Evolutionary conservation across 2,113 vertebrate species (phyloP).

Genomic region (Neotragus moschatus): DNA sequence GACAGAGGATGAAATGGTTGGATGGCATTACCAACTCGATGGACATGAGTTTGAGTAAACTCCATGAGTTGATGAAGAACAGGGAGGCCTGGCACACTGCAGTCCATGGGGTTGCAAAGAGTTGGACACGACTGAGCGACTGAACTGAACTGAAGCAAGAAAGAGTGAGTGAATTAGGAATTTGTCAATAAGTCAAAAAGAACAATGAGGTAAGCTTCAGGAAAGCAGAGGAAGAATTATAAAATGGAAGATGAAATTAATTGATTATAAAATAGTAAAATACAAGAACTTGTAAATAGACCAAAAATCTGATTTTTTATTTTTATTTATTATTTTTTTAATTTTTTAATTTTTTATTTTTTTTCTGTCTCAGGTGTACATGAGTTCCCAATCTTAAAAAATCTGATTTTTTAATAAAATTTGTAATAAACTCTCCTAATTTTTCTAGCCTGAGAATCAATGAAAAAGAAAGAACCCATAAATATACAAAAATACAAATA

Average conservation of each 20-base stretch:
- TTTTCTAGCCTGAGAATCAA: background rate
- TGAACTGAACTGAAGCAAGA: background rate
- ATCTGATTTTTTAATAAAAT: background rate
- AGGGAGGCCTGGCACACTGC: background rate
- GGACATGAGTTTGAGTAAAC: no score
- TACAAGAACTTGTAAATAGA: background rate
- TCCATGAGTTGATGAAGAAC: no score
- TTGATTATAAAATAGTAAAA: background rate
- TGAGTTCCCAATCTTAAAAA: no score
- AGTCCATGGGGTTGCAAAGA: background rate
- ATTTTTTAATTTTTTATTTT: no score
- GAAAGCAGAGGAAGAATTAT: background rate
- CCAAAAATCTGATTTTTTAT: no score
- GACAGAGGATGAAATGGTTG: no score
- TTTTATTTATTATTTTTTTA: no score
- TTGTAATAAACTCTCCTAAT: background rate
- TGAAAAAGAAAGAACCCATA: background rate
- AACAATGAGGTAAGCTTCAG: background rate
- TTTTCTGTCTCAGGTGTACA: no score
- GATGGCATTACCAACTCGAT: no score
- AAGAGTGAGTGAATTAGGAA: background rate
- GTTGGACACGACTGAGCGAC: fast-evolving
- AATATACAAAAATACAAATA: background rate
- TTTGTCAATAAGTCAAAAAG: background rate
- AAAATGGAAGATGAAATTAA: slow-evolving; percentile 14